Evolutionary conservation across 2,113 vertebrate species (phyloP).

Genomic region (Phaetusa simplex): DNA sequence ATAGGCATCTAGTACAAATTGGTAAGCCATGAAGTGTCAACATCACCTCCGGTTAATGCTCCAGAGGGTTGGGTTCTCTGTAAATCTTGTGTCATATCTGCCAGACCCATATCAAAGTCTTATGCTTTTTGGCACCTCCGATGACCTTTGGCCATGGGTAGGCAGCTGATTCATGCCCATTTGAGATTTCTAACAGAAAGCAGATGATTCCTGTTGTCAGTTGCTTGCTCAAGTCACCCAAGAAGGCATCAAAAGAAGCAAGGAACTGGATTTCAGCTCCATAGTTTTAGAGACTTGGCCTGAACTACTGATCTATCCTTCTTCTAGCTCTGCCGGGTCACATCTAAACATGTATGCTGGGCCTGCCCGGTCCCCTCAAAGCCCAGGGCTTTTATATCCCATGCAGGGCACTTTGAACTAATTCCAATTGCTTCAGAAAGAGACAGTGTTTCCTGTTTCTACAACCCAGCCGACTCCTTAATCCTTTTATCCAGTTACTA

Average conservation of each 20-base stretch:
- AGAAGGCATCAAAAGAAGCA: neutral
- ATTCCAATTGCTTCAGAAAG: neutral
- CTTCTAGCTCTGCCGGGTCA: neutral
- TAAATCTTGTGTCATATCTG: neutral
- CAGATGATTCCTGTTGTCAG: neutral
- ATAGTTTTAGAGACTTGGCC: neutral
- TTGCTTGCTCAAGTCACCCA: neutral
- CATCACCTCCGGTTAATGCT: neutral
- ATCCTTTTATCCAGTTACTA: slow-evolving; percentile 1
- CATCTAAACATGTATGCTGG: neutral
- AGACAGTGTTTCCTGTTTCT: slow-evolving; percentile 11
- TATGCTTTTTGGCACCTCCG: neutral
- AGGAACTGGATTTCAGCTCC: neutral
- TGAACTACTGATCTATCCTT: neutral
- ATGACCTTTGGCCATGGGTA: neutral
- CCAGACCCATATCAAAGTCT: neutral
- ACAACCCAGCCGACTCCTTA: slow-evolving; percentile 2
- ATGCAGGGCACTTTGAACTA: slow-evolving; percentile 44
- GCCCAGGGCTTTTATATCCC: neutral
- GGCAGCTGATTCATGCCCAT: neutral
- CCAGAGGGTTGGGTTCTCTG: rapidly evolving
- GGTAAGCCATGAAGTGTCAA: neutral
- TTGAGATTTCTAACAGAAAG: neutral
- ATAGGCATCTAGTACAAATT: neutral
- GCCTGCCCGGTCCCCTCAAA: neutral